Evolutionary conservation across 1,140 invertebrate species (phyloP).

Genomic region (Bombus turneri): DNA sequence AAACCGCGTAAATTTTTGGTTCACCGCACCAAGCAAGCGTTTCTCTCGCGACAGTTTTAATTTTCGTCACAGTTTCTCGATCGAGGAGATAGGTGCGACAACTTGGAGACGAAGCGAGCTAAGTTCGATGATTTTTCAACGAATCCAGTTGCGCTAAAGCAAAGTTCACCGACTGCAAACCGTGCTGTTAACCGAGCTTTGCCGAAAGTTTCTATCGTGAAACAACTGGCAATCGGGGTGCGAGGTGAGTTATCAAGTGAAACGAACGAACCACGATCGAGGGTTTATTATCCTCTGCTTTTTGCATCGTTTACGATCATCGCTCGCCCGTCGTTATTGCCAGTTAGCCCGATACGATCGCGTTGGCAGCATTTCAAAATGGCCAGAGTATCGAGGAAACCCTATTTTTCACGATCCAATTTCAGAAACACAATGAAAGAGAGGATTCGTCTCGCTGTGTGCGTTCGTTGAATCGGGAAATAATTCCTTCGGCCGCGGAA

Average conservation of each 20-base stretch:
- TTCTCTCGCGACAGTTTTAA: no score
- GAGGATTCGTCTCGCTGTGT: background rate
- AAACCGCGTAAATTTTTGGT: background rate
- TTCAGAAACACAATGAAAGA: background rate
- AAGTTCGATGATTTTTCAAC: background rate
- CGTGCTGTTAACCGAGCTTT: constrained; percentile 1
- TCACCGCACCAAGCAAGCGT: no score
- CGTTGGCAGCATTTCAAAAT: constrained; percentile 33
- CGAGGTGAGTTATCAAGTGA: background rate
- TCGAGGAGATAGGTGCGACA: background rate
- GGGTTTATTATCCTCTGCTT: constrained; percentile 13
- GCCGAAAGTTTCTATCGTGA: background rate
- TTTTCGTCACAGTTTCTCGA: background rate
- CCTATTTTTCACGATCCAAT: constrained; percentile 32
- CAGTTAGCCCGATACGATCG: constrained; percentile 26
- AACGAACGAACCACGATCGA: background rate
- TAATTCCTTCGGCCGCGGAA: no score
- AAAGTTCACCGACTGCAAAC: constrained; percentile 10
- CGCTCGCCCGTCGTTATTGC: constrained; percentile 18
- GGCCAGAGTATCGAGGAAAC: background rate
- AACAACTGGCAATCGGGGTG: background rate
- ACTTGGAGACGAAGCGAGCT: background rate
- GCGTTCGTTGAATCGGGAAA: background rate
- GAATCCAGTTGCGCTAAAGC: background rate
- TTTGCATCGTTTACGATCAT: constrained; percentile 12